Evolutionary conservation across 2,113 vertebrate genomes (phyloP).

Genomic region (Mormyrus iriodes): DNA sequence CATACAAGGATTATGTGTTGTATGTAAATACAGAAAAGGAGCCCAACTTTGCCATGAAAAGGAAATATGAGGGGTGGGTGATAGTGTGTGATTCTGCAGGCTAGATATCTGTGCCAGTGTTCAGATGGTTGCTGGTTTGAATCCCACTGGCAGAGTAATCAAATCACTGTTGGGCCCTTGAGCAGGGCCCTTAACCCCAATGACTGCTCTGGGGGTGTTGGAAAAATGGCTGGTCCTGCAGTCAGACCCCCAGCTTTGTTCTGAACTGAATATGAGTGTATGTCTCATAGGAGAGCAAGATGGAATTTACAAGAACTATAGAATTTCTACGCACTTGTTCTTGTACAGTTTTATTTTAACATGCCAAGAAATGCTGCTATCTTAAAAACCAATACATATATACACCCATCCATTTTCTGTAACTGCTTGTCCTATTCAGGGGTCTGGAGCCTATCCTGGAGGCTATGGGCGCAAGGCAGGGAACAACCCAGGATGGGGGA

Average conservation of each 20-base stretch:
- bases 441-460: too few species aligned
- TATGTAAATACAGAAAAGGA: not conserved
- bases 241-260: not conserved
- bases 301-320: not conserved
- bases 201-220: not conserved
- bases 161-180: not conserved
- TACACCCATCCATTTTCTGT: too few species aligned
- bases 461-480: too few species aligned
- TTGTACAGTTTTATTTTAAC: not conserved
- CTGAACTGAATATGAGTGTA: not conserved
- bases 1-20: not conserved
- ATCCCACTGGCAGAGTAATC: not conserved
- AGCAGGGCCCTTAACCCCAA: not conserved
- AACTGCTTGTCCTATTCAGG: too few species aligned
- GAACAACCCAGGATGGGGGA: too few species aligned
- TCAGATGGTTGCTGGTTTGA: not conserved
- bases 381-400: too few species aligned
- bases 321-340: not conserved
- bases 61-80: not conserved
- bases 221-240: not conserved
- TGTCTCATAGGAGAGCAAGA: not conserved
- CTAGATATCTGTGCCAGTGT: not conserved
- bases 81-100: too few species aligned
- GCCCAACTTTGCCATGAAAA: not conserved
- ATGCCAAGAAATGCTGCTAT: too few species aligned